Percentiles rank a stretch among this genome's conserved stretches.
Evolutionary conservation across 2,797 vertebrate genomes (phyloP).

Genomic region (Simalia tracyae): DNA sequence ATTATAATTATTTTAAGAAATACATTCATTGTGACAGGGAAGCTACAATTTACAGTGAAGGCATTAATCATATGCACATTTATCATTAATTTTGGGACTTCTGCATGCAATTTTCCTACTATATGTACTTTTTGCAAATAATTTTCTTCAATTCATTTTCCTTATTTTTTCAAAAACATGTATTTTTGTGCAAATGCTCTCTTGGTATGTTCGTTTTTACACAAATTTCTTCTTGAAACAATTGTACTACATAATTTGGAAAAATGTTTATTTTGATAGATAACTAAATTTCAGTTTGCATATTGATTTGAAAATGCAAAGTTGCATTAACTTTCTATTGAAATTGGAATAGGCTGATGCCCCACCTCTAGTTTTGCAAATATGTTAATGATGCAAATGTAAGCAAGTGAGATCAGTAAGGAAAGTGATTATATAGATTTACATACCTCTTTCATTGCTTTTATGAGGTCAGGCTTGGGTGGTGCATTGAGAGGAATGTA

Average conservation of each 20-base stretch:
- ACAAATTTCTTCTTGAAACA: background rate
- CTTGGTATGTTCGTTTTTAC: background rate
- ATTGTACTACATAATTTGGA: background rate
- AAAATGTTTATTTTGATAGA: background rate
- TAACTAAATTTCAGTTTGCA: background rate
- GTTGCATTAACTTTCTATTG: background rate
- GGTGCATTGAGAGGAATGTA: constrained; percentile 82
- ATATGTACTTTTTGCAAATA: background rate
- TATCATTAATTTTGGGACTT: background rate
- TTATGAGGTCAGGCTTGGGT: constrained; percentile 86
- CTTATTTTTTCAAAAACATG: background rate
- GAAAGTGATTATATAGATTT: constrained; percentile 21
- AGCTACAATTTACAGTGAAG: background rate
- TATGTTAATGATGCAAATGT: background rate
- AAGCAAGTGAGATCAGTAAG: background rate
- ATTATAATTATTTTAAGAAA: background rate
- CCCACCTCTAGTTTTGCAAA: background rate
- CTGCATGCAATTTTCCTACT: background rate
- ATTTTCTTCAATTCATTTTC: background rate
- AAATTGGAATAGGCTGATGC: background rate
- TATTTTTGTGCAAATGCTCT: background rate
- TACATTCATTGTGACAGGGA: background rate
- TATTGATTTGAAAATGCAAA: background rate
- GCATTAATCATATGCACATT: background rate
- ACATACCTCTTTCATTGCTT: constrained; percentile 88